Conservation (phyloP, 2,113 vertebrate genomes). For the Lamprotornis superbus region DNA sequence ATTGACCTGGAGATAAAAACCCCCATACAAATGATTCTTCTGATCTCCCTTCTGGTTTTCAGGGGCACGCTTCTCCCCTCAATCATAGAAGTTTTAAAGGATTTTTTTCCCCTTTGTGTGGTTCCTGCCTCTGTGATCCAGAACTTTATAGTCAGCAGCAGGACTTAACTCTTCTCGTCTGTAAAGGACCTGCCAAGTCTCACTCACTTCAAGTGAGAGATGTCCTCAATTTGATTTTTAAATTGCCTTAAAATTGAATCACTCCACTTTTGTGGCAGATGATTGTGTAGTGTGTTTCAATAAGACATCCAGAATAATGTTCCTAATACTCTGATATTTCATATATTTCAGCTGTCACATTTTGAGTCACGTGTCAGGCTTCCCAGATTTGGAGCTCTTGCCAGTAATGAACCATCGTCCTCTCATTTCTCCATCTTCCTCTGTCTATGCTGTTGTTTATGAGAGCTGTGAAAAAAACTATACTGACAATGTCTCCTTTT, state of each 20-base stretch:
- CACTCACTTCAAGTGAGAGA: slow-evolving; percentile 45
- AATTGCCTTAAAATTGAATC: slow-evolving; percentile 62
- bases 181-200: slow-evolving; percentile 24
- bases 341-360: slow-evolving; percentile 25
- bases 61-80: neutral
- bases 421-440: neutral
- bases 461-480: neutral
- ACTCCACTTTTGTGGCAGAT: slow-evolving; percentile 7
- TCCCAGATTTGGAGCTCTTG: neutral
- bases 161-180: neutral
- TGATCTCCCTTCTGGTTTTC: slow-evolving; percentile 10
- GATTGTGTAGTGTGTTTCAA: slow-evolving; percentile 24
- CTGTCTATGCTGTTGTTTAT: neutral
- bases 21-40: neutral
- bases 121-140: neutral
- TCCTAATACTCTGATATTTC: slow-evolving; percentile 18
- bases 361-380: neutral
- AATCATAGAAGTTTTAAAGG: neutral
- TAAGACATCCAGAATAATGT: slow-evolving; percentile 6
- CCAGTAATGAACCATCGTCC: neutral
- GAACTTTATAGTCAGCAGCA: neutral
- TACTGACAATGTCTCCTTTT: neutral
- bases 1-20: slow-evolving; percentile 62
- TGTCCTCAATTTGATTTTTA: slow-evolving; percentile 42
- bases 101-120: neutral